Base-by-base conservation (phyloP, 2,113 vertebrate genomes). In the Calyptommatus sinebrachiatus region DNA sequence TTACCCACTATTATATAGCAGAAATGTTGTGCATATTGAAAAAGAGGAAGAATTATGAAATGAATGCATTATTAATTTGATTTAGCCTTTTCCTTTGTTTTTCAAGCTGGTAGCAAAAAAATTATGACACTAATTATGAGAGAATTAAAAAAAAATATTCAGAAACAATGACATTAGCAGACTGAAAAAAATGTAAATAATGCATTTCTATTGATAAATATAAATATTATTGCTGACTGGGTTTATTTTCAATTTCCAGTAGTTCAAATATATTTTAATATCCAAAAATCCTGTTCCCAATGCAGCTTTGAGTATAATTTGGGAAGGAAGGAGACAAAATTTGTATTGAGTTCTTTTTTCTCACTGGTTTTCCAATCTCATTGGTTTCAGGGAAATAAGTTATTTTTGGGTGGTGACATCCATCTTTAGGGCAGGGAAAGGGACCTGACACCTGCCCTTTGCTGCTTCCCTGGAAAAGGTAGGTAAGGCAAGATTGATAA, bases 101-200 rank as follows among this genome's bases (percentile, higher is more conserved):
- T 66, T 28, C 22, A 79, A 73, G 14, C 9, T 76, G 45, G 46
- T 48, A 65, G 60, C 73, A 61, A 53, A 45, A 73, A 66, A 79
- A 73, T 79, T 79, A 73, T 65, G 71, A 73, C 50, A 24, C 78
- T 73, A 79, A 73, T 79, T 73, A 79, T 16, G 50, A 20, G 65
- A 73, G 61, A 28, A 73, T 8, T 65, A 22, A 79, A 79, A 73
- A 57, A 79, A 21, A 31, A 72, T 65, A 73, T 22, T 79, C 29
- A 65, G 45, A 53, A 79, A 66, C 70, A 73, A 41, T 14, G 14
- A 57, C 53, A 45, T 26, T 35, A 31, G 53, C 60, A 72, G 28
- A 53, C 65, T 41, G n/a, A n/a, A n/a, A 79, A 75, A 79, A 53
- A 79, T 35, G 14, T 26, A 65, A 72, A 48, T 50, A 22, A 73